These are phyloP conservation scores for Sphaeridia pumilis DNA, from an alignment of 2,888 invertebrate genomes.

Conservation along the genomic window DNA sequence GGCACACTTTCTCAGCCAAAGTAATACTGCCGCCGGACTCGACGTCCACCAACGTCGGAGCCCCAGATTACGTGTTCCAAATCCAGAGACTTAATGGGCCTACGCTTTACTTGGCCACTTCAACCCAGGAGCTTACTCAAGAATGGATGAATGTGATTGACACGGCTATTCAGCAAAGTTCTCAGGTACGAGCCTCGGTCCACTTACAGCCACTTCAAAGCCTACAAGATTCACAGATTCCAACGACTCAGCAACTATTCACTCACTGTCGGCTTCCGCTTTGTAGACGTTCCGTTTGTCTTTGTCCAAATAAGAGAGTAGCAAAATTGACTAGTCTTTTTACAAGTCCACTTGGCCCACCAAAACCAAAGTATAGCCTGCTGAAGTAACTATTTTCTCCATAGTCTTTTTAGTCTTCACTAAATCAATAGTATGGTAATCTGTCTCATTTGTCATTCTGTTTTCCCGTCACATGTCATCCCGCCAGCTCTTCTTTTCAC, in stretches of 20 bases:
- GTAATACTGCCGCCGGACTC: background rate
- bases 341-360: too few species aligned
- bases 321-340: too few species aligned
- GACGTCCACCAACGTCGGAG: constrained; percentile 2
- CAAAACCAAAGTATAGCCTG: too few species aligned
- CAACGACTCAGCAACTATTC: too few species aligned
- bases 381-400: too few species aligned
- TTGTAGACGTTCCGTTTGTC: too few species aligned
- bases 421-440: background rate
- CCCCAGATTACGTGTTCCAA: constrained; percentile 14
- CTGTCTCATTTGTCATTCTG: background rate
- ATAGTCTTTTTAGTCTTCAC: background rate
- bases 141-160: constrained; percentile 16
- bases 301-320: too few species aligned
- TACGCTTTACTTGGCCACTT: constrained; percentile 6
- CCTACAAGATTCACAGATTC: too few species aligned
- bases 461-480: background rate
- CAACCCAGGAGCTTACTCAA: constrained; percentile 4
- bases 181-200: too few species aligned
- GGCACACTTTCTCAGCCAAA: background rate
- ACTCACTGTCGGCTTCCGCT: too few species aligned
- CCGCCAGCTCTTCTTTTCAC: too few species aligned
- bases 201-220: too few species aligned
- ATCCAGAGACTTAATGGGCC: constrained; percentile 14
- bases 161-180: constrained; percentile 17